Evolutionary conservation across 2,797 vertebrate species (phyloP), one percentile per base, ranked within the genome.

Genomic region (Lates japonicus): DNA sequence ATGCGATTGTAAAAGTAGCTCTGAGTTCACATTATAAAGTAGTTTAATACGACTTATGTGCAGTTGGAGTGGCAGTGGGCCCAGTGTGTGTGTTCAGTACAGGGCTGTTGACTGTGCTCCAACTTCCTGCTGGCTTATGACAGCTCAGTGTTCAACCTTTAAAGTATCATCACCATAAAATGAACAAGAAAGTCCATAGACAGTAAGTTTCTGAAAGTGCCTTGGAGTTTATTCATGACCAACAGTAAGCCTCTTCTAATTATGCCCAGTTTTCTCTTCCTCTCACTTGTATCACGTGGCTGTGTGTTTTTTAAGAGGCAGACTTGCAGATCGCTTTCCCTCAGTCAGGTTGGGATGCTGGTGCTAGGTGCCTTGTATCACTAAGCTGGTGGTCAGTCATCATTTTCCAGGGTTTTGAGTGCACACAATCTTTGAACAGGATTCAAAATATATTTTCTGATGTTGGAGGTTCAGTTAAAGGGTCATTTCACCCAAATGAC

Each of bases 301-400:
- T 46, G 33, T 29, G 25, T 63, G 31, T 49, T n/a, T 64, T 65
- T 13, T 57, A 39, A 35, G 54, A 35, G 63, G 54, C 41, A 6
- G 22, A 39, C 12, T 39, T n/a, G 44, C 60, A 22, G 41, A 14
- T 59, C 61, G 29, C 19, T 22, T 66, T 64, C 65, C 49, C 58
- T 13, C 9, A 83, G 67, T 85, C 70, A 19, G 76, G 68, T 72
- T 72, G 80, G 78, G 76, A 64, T 55, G 93, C 95, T 96, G 95
- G 95, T 96, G 95, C 95, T 96, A 95, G 93, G 91, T 91, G 93
- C 94, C 94, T 74, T 57, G 37, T 74, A 52, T 66, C 55, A 57
- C 70, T 60, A 64, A 70, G 66, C 80, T 68, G 71, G 37, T 70
- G 52, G 51, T 71, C 63, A 57, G 22, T 68, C 68, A 25, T 51